Base-by-base conservation (phyloP, 2,888 invertebrate species). In the Polydesmus complanatus region DNA sequence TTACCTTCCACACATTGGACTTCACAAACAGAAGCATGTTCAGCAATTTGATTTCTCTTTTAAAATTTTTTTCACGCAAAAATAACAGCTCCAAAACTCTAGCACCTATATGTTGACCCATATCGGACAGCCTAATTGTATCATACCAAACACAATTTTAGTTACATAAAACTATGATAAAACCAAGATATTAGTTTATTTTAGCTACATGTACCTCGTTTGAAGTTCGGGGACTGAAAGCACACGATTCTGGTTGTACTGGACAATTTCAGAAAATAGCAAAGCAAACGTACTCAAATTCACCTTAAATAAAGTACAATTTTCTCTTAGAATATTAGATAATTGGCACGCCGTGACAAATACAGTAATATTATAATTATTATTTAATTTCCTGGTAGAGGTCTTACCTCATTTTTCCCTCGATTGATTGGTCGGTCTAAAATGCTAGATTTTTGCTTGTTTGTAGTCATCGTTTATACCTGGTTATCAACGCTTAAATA, bases 241-340 rank as follows among this genome's bases (percentile, higher is more conserved):
- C 1, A 77, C 77, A 63, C 78, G 70, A 65, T 77, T 77, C 65
- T 98, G 96, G 70, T 93, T 93, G 76, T 98, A 98, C 73, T 96
- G 94, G 1, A 98, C 94, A 64, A 97, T 85, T 80, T 99, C 98
- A 22, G 96, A 95, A 75, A 98, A 98, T 61, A 98, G 78, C 55
- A 99, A 79, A 1, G 96, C 94, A 76, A 91, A 97, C 68, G 92
- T 86, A 68, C 91, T 90, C 58, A 93, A 76, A 56, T 92, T 94
- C 61, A 77, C 70, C 75, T 76, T 67, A 14, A 73, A 71, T 63
- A 47, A 26, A 59, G 27, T 37, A n/a, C n/a, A n/a, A n/a, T n/a
- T n/a, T n/a, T n/a, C n/a, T n/a, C n/a, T n/a, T n/a, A n/a, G n/a
- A n/a, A n/a, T n/a, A n/a, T n/a, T n/a, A n/a, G n/a, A n/a, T n/a